Evolutionary conservation across 2,888 invertebrate genomes (phyloP), one percentile per base, ranked within the genome.

Genomic region (Pachydiplax longipennis): DNA sequence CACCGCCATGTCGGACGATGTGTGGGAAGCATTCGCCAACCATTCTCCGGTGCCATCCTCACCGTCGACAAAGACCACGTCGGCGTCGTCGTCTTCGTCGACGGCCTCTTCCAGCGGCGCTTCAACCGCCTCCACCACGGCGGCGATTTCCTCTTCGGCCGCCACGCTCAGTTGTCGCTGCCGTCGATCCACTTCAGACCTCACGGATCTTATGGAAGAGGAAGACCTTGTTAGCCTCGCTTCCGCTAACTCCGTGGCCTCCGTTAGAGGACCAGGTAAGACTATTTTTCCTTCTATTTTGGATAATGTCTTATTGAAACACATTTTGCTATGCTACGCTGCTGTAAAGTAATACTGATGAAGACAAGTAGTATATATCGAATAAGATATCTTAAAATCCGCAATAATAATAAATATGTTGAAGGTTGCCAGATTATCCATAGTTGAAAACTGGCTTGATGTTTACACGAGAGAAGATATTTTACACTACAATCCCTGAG

Each of bases 151-250:
- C 18, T 80, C 90, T 37, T 80, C 91, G 13, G 83, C 91, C 25
- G 53, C 91, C 6, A 83, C 91, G 40, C 83, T 82, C 22, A 81
- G 58, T 22, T 82, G 91, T 65, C 82, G 91, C 37, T 91, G 91
- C 58, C 81, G 91, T 12, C 48, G 97, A 92, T 97, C 97, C 0
- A 97, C 97, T 2, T 97, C 97, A 35, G 97, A 97, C 94, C 94
- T 97, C 92, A 96, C 96, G 13, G 96, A 96, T 92, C 93, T 95
- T 92, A 94, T 94, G 37, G 95, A 96, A 92, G 94, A 94, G 48
- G 87, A 87, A 37, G 87, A 87, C 37, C 61, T 87, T 2, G 87
- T 31, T 13, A 87, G 87, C 65, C 87, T 87, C n/a, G 87, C 87
- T 0, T 87, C 87, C 35, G 87, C 87, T 0, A 87, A 61, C 61